Base-by-base conservation (phyloP, 1,140 invertebrate species). In the Drosophila triauraria region DNA sequence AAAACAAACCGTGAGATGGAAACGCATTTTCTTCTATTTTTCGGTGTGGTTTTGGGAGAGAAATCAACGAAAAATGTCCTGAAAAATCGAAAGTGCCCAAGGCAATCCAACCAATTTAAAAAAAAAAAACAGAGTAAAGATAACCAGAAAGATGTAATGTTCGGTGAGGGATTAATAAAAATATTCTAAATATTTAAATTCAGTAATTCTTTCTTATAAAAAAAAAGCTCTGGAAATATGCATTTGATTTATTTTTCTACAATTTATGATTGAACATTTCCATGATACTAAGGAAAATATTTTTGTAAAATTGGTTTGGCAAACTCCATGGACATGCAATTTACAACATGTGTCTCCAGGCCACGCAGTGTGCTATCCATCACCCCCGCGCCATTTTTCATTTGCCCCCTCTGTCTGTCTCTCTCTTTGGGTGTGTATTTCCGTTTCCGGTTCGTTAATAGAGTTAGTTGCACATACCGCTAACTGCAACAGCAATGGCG, bases 391-490 rank as follows among this genome's bases (percentile, higher is more conserved):
- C 43, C 43, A 51, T 38, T 30, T 40, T 15, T 23, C 62, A 15
- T 46, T 27, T 35, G 17, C 17, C 17, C 51, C 38, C 10, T 9
- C 30, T n/a, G 15, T 10, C 25, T 69, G 61, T 51, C 46, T 40
- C 47, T 64, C 27, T 44, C 56, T 38, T 51, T 53, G 68, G 46
- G 61, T 80, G 54, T 69, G 79, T 67, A 54, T 78, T 91, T 84
- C 80, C 80, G 87, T 84, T 82, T 91, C 80, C 87, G 87, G 78
- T 87, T 91, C 78, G 87, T 84, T 91, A 91, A 91, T 91, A 91
- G 88, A 91, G 87, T 91, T 91, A 91, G 87, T 91, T 87, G 83
- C 87, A 91, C 70, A 91, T 75, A 74, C 71, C 53, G 63, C 59
- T 51, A 68, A 71, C 68, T 71, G 68, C 71, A 67, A 59, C 59